A percentile compares a stretch with the other conserved stretches of the same genome.
These are phyloP conservation scores for Palloptera scutellata DNA, from an alignment of 2,888 invertebrate species.

Conservation along the genomic window DNA sequence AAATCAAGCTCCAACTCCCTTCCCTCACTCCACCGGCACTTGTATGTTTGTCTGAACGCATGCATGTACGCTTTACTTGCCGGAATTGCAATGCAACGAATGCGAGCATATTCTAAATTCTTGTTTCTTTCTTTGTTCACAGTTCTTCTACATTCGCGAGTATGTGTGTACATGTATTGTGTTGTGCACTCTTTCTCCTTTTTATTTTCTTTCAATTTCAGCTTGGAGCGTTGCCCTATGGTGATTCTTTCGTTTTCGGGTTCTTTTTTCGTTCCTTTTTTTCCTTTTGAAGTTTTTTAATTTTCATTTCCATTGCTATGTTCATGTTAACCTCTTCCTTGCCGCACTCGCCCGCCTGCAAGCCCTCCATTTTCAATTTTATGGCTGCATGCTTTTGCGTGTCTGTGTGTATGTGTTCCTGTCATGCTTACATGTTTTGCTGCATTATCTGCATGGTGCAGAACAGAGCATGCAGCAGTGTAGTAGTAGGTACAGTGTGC, in stretches of 20 bases:
- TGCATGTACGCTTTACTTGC: too few relatives aligned
- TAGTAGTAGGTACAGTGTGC: too few relatives aligned
- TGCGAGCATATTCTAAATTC: too few relatives aligned
- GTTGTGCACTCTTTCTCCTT: constrained; percentile 9
- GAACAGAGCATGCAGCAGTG: too few relatives aligned
- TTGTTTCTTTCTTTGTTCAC: too few relatives aligned
- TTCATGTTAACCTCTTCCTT: background rate
- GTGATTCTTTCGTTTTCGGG: background rate
- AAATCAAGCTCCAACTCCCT: too few relatives aligned
- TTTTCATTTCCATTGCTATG: constrained; percentile 2
- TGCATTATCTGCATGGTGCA: too few relatives aligned
- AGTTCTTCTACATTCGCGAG: too few relatives aligned
- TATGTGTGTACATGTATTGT: background rate
- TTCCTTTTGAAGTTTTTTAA: background rate
- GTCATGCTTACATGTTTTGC: constrained; percentile 4
- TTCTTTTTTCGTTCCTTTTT: background rate
- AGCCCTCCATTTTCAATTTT: background rate
- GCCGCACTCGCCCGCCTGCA: background rate
- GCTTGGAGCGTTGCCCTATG: constrained; percentile 12
- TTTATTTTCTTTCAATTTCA: constrained; percentile 7
- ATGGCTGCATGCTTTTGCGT: background rate
- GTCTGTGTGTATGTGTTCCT: constrained; percentile 1
- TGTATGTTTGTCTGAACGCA: too few relatives aligned
- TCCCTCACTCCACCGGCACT: too few relatives aligned
- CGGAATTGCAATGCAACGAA: too few relatives aligned